phyloP scores from a whole-genome alignment of 2,113 vertebrate species.

The Brachypodius melanocephalos region DNA sequence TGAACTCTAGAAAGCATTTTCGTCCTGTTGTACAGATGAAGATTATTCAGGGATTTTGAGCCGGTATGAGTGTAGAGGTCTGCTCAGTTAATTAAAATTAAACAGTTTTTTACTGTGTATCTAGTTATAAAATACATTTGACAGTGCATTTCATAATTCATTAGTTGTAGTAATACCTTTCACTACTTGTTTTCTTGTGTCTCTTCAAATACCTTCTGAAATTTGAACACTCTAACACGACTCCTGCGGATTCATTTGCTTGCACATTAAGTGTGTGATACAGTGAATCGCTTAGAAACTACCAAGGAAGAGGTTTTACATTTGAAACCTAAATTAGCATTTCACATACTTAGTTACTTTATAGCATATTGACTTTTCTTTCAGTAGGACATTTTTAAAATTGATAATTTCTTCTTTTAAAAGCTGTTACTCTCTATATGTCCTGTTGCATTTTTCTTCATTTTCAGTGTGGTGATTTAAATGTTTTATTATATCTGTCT shows the following conservation, averaged over 20 bases:
- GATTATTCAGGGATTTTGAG: background rate
- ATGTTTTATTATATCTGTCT: slow-evolving; percentile 39
- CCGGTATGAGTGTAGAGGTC: background rate
- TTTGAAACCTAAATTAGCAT: background rate
- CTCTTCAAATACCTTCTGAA: background rate
- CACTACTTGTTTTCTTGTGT: background rate
- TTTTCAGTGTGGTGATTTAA: background rate
- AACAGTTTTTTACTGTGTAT: background rate
- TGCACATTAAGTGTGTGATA: background rate
- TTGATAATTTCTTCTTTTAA: background rate
- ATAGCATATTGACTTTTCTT: background rate
- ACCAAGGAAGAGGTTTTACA: background rate
- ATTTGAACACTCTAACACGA: background rate
- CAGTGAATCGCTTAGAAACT: background rate
- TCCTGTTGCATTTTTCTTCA: background rate
- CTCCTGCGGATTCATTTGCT: background rate
- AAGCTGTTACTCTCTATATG: background rate
- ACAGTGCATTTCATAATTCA: background rate
- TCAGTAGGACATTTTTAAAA: background rate
- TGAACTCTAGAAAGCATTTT: background rate
- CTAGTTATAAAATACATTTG: background rate
- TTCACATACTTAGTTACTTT: background rate
- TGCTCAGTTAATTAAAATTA: background rate
- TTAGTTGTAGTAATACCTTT: background rate
- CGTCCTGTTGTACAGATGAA: background rate